Conservation (phyloP, 2,888 invertebrate genomes). For the Cerceris rybyensis region DNA sequence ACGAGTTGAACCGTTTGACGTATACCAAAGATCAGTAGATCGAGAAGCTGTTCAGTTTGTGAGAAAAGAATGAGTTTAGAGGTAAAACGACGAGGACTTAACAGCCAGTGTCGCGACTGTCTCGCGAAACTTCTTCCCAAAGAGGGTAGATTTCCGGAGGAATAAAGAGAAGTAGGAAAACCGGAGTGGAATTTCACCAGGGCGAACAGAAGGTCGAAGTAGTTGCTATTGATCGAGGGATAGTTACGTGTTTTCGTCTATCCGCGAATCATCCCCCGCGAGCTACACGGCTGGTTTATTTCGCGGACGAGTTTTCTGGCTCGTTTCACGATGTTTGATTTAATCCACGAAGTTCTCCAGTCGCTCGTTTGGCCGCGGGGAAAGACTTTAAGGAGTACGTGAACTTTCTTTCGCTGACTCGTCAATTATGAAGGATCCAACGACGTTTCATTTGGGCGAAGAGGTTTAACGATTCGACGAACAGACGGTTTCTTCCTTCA, state of each 20-base stretch:
- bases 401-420: not conserved
- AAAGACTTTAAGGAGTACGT: not conserved
- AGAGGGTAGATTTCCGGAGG: constrained; percentile 28
- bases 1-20: too few species aligned
- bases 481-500: too few species aligned
- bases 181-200: constrained; percentile 7
- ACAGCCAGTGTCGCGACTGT: too few species aligned
- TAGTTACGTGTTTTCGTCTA: constrained; percentile 20
- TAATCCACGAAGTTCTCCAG: not conserved
- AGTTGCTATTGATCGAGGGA: constrained; percentile 24
- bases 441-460: too few species aligned
- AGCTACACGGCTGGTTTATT: not conserved
- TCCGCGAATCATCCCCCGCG: constrained; percentile 9
- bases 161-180: constrained; percentile 11
- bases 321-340: not conserved
- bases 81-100: too few species aligned
- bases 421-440: too few species aligned
- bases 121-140: constrained; percentile 17
- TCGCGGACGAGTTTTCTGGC: not conserved
- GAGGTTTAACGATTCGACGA: too few species aligned
- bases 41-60: too few species aligned
- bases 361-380: not conserved
- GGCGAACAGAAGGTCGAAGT: constrained; percentile 20
- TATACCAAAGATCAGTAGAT: too few species aligned
- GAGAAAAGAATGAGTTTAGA: too few species aligned